Evolutionary conservation across 1,140 invertebrate species (phyloP), one percentile per base, ranked within the genome.

Genomic region (Conopomorpha cramerella): DNA sequence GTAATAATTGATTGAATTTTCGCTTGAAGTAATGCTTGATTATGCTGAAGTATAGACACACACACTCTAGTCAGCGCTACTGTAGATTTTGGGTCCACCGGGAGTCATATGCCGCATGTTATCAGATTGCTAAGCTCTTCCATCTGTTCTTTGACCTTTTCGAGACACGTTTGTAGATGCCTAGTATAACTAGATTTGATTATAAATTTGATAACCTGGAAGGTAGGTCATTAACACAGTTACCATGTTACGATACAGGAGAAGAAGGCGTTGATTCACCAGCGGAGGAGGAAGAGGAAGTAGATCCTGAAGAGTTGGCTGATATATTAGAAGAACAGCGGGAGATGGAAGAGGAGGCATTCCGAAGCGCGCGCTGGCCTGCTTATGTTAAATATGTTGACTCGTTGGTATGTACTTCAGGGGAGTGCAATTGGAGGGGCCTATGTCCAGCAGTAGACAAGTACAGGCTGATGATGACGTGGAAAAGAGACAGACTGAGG

Each of bases 361-460:
- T 77, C 17, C 58, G 68, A 16, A 45, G 46, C 10, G 55, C 47
- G 16, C 59, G 72, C 1, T 78, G 76, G 76, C 66, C 71, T 0
- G 65, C 61, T 14, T 78, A 78, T 32, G 67, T 77, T 2, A 38
- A 59, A 55, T 77, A 77, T 35, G 56, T 77, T 7, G 76, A 78
- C 47, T 55, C 52, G 10, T 43, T 74, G 33, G 70, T 74, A 46
- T 51, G 49, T 36, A 11, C 3, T n/a, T 10, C 31, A 4, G n/a
- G n/a, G n/a, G n/a, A n/a, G n/a, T n/a, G n/a, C n/a, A n/a, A n/a
- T n/a, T n/a, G n/a, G n/a, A n/a, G n/a, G n/a, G n/a, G n/a, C n/a
- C n/a, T n/a, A n/a, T n/a, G n/a, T n/a, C n/a, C n/a, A n/a, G n/a
- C n/a, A n/a, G n/a, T n/a, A n/a, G n/a, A n/a, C n/a, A n/a, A n/a